Percentiles rank a stretch among this genome's conserved stretches.
Conservation (phyloP, 2,888 invertebrate species). For the Fragum sueziense region DNA sequence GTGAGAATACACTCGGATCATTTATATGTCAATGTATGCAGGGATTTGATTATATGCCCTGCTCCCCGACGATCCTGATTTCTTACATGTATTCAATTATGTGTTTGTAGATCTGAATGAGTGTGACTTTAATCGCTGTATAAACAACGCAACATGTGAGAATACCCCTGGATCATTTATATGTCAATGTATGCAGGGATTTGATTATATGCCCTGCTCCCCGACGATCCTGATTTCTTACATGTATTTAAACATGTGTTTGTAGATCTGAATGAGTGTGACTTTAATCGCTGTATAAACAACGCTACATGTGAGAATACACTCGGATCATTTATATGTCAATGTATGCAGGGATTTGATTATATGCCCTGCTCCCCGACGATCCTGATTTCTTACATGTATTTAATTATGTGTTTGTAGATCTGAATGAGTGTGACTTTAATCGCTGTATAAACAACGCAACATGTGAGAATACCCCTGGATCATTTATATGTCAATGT, state of each 20-base stretch:
- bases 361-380: too few species aligned
- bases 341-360: conserved; percentile 52
- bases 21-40: conserved; percentile 52
- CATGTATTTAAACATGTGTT: too few species aligned
- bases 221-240: too few species aligned
- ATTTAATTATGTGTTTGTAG: conserved; percentile 38
- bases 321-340: conserved; percentile 54
- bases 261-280: conserved; percentile 60
- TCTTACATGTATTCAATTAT: too few species aligned
- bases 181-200: conserved; percentile 51
- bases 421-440: conserved; percentile 60
- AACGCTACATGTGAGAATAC: conserved; percentile 62
- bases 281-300: conserved; percentile 58
- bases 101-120: conserved; percentile 54
- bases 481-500: conserved; percentile 57
- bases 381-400: too few species aligned
- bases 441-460: conserved; percentile 59
- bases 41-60: too few species aligned
- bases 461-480: conserved; percentile 59
- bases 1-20: conserved; percentile 57
- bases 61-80: too few species aligned
- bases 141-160: conserved; percentile 61
- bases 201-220: too few species aligned
- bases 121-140: conserved; percentile 58
- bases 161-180: conserved; percentile 57